Evolutionary conservation across 1,140 invertebrate genomes (phyloP).

Genomic region (Zaprionus ornatus): DNA sequence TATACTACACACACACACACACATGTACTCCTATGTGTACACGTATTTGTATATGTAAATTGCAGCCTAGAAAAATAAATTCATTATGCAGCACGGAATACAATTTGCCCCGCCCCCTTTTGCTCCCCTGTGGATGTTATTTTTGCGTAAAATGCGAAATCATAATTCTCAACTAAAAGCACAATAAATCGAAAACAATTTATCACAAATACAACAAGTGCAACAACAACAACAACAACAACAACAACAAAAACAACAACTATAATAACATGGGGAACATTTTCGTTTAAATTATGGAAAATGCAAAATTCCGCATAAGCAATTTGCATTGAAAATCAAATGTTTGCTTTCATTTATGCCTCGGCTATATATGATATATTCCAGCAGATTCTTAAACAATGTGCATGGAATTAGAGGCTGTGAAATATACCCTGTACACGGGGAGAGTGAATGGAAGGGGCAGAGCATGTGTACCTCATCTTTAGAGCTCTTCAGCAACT

Average conservation of each 20-base stretch:
- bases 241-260: background rate
- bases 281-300: slow-evolving; percentile 58
- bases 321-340: slow-evolving; percentile 45
- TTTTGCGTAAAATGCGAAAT: slow-evolving; percentile 63
- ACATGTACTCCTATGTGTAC: background rate
- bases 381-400: background rate
- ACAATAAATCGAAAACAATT: slow-evolving; percentile 40
- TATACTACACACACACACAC: background rate
- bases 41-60: slow-evolving; percentile 22
- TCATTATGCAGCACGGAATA: slow-evolving; percentile 33
- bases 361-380: background rate
- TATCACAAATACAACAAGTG: slow-evolving; percentile 10
- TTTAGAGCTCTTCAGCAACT: too few relatives aligned
- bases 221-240: background rate
- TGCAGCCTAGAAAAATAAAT: slow-evolving; percentile 23
- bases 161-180: slow-evolving; percentile 36
- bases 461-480: too few relatives aligned
- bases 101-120: background rate
- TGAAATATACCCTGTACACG: too few relatives aligned
- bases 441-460: too few relatives aligned
- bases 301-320: slow-evolving; percentile 59
- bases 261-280: slow-evolving; percentile 16
- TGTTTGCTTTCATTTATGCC: slow-evolving; percentile 31
- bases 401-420: slow-evolving; percentile 10
- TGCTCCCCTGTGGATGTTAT: slow-evolving; percentile 38